These are phyloP conservation scores for Dromaius novaehollandiae DNA, from an alignment of 2,113 vertebrate genomes.

Conservation along the genomic window DNA sequence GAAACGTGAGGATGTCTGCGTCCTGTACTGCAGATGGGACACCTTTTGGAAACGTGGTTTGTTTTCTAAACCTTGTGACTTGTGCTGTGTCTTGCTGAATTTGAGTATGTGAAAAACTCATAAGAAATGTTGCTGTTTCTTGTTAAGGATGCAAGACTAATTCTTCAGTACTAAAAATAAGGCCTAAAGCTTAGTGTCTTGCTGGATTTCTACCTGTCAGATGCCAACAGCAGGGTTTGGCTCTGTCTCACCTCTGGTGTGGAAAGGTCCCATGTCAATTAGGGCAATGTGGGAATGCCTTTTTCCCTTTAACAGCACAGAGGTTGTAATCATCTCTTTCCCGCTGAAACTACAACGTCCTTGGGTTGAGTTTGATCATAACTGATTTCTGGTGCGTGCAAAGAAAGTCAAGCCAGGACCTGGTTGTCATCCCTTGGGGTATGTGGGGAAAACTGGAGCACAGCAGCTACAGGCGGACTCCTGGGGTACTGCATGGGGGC, in stretches of 20 bases:
- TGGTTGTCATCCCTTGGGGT: not conserved
- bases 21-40: not conserved
- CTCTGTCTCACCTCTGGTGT: not conserved
- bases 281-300: not conserved
- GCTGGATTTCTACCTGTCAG: not conserved
- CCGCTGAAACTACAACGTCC: not conserved
- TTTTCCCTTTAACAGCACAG: not conserved
- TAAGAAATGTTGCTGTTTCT: not conserved
- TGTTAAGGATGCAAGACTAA: accelerated
- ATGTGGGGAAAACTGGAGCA: not conserved
- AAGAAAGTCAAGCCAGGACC: not conserved
- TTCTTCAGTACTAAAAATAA: not conserved
- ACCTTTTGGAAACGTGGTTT: not conserved
- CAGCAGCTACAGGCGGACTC: not conserved
- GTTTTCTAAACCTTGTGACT: not conserved
- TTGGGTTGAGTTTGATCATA: not conserved
- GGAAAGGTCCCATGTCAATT: not conserved
- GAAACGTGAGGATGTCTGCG: accelerated
- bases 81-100: not conserved
- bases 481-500: not conserved
- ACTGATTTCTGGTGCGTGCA: not conserved
- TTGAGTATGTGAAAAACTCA: not conserved
- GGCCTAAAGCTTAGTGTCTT: not conserved
- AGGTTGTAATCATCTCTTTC: not conserved
- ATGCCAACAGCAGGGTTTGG: not conserved